Evolutionary conservation across 1,140 invertebrate genomes (phyloP).

Genomic region (Mylabris phalerata): DNA sequence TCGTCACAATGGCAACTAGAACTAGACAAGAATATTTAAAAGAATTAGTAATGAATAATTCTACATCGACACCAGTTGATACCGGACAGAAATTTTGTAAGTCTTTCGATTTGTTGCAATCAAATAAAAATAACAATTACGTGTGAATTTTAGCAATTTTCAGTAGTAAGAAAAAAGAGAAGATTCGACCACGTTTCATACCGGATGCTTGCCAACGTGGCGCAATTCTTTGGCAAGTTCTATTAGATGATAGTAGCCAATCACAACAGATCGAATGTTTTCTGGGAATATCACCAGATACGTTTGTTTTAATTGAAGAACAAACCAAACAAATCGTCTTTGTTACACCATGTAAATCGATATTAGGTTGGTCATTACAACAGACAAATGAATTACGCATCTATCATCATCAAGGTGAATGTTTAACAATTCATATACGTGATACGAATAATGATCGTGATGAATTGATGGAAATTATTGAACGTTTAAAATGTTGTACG

Average conservation of each 20-base stretch:
- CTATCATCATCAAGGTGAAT: slow-evolving; percentile 77
- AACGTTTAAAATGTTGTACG: slow-evolving; percentile 63
- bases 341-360: slow-evolving; percentile 72
- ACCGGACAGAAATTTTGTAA: slow-evolving; percentile 85
- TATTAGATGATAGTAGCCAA: slow-evolving; percentile 63
- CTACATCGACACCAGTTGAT: slow-evolving; percentile 73
- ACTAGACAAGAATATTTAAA: slow-evolving; percentile 95
- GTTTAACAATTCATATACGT: slow-evolving; percentile 65
- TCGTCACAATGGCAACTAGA: slow-evolving; percentile 93
- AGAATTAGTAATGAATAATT: slow-evolving; percentile 80
- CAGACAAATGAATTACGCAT: slow-evolving; percentile 53
- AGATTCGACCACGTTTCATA: slow-evolving; percentile 56
- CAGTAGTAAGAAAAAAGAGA: slow-evolving; percentile 65
- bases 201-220: slow-evolving; percentile 62
- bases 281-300: slow-evolving; percentile 81
- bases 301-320: slow-evolving; percentile 81
- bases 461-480: slow-evolving; percentile 72
- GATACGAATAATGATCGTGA: slow-evolving; percentile 61
- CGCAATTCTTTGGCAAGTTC: slow-evolving; percentile 72
- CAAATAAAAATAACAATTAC: background rate
- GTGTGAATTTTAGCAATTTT: slow-evolving; percentile 50
- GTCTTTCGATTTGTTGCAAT: slow-evolving; percentile 34
- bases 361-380: slow-evolving; percentile 55
- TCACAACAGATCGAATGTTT: slow-evolving; percentile 69
- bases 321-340: slow-evolving; percentile 77